Conservation (phyloP, 2,888 invertebrate genomes). For the Leptinotarsa haldemani region DNA sequence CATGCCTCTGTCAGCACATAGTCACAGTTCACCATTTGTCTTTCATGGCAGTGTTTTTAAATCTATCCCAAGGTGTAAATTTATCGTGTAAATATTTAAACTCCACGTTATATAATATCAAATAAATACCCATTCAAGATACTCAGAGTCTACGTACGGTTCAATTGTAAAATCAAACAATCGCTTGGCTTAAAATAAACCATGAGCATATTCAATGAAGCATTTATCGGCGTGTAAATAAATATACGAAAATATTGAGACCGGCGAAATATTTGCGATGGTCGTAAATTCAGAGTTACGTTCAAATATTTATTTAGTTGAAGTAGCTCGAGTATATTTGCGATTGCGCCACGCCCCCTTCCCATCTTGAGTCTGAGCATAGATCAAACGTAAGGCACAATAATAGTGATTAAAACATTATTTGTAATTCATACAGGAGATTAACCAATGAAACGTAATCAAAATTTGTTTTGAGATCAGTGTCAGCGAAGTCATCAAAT, state of each 20-base stretch:
- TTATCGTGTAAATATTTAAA: background rate
- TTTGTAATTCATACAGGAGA: no score
- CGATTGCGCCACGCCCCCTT: background rate
- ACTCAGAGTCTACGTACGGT: background rate
- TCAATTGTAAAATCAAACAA: slow-evolving; percentile 15
- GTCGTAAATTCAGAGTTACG: background rate
- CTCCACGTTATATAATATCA: background rate
- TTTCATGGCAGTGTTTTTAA: slow-evolving; percentile 1
- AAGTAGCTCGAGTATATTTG: background rate
- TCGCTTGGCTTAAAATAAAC: background rate
- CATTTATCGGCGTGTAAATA: background rate
- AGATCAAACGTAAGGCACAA: no score
- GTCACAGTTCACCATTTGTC: background rate
- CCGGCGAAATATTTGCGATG: slow-evolving; percentile 1
- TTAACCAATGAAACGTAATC: no score
- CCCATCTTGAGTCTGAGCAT: background rate
- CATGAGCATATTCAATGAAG: background rate
- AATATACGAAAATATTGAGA: background rate
- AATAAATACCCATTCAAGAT: slow-evolving; percentile 2
- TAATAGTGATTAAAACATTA: no score
- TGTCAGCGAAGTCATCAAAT: no score
- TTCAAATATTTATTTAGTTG: background rate
- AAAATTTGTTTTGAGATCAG: no score
- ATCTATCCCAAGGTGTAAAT: background rate
- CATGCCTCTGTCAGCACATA: background rate